Evolutionary conservation across 2,113 vertebrate species (phyloP).

Genomic region (Pituophis catenifer): DNA sequence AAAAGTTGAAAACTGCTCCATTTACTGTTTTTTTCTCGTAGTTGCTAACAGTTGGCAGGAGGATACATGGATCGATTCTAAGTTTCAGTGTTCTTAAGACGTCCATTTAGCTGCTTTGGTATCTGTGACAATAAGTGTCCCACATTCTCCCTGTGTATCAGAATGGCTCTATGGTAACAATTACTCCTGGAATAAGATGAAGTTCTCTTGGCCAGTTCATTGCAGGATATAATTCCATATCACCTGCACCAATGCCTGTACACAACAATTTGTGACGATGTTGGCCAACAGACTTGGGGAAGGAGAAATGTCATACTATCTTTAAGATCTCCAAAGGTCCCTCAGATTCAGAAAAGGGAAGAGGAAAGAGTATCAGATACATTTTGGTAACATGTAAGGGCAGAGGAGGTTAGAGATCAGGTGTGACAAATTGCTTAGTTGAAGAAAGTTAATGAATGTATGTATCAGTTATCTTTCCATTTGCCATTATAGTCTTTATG

Average conservation of each 20-base stretch:
- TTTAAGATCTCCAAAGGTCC: neutral
- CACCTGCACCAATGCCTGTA: neutral
- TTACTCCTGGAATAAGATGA: neutral
- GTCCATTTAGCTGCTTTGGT: too few species aligned
- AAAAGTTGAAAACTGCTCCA: neutral
- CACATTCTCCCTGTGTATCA: too few species aligned
- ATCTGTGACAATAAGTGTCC: neutral
- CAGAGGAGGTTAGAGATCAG: neutral
- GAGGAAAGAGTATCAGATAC: neutral
- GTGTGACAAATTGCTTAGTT: rapidly evolving
- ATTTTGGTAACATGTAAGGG: neutral
- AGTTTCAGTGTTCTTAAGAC: neutral
- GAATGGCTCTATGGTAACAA: neutral
- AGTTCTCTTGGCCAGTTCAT: neutral
- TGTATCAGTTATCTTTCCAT: rapidly evolving
- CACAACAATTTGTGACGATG: neutral
- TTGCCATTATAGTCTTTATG: rapidly evolving
- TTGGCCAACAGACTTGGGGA: neutral
- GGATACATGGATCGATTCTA: neutral
- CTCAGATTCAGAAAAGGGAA: neutral
- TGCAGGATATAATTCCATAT: neutral
- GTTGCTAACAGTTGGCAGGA: neutral
- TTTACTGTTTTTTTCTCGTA: neutral
- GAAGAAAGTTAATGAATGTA: rapidly evolving
- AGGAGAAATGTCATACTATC: neutral